phyloP scores from a whole-genome alignment of 37 sponge, comb jelly and placozoan genomes.

The Spongia lamella region DNA sequence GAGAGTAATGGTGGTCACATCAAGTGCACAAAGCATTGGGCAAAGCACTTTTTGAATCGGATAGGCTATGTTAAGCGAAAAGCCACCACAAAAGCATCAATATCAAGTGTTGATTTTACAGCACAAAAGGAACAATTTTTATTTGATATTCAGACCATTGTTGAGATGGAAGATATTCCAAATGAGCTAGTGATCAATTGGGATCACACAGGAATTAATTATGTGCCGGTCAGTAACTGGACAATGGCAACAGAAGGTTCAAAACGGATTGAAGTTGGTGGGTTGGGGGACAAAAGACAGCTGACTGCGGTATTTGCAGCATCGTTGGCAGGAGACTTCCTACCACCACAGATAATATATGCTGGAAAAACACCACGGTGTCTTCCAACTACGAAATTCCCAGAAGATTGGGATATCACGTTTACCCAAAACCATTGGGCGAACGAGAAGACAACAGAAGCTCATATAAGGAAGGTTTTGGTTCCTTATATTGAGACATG shows the following conservation, averaged over 20 bases:
- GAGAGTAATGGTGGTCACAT: slow-evolving; percentile 29
- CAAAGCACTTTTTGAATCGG: slow-evolving; percentile 20
- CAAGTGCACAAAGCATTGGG: not conserved
- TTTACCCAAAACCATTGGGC: slow-evolving; percentile 45
- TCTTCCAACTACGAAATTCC: slow-evolving; percentile 30
- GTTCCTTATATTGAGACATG: slow-evolving; percentile 20
- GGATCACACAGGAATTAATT: no score
- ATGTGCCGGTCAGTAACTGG: no score
- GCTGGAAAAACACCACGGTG: slow-evolving; percentile 33
- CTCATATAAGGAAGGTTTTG: slow-evolving; percentile 12
- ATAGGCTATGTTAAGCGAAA: slow-evolving; percentile 21
- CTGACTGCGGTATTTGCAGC: slow-evolving; percentile 12
- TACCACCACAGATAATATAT: slow-evolving; percentile 44
- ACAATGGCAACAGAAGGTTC: no score
- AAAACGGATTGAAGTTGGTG: no score
- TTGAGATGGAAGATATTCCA: slow-evolving; percentile 30
- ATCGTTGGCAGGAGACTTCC: slow-evolving; percentile 17
- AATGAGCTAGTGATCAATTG: slow-evolving; percentile 10
- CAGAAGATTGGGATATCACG: slow-evolving; percentile 36
- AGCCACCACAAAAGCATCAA: slow-evolving; percentile 21
- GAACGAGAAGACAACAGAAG: slow-evolving; percentile 33
- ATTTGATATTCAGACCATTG: slow-evolving; percentile 5
- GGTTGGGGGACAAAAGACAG: no score
- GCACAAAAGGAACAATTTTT: slow-evolving; percentile 15
- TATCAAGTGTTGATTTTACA: slow-evolving; percentile 11